Evolutionary conservation across 2,888 invertebrate genomes (phyloP), one percentile per base, ranked within the genome.

Genomic region (Camptogramma bilineatum): DNA sequence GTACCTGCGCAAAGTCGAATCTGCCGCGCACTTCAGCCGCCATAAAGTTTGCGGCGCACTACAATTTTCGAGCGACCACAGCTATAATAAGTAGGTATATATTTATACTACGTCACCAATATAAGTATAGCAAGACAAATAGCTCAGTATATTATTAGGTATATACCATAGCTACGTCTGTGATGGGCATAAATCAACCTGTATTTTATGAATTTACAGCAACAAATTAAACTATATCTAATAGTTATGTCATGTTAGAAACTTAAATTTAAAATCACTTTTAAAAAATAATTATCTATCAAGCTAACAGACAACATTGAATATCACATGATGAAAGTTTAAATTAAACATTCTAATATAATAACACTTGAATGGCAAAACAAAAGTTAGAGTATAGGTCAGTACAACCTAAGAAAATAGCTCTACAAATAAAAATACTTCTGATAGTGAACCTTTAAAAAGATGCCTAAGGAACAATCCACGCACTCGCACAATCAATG

Each of bases 261-360:
- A 85, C 87, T 85, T 86, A 87, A 79, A 75, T 79, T 80, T 82
- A 88, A 87, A 83, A 80, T 79, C 80, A 79, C 84, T 80, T 80
- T 79, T 74, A 75, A 81, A 74, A 80, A 48, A 34, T 51, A 55
- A 79, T 83, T 78, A 84, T 86, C 83, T 85, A 90, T 89, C 87
- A 86, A 85, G 82, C 85, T 88, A 92, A 91, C 91, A 90, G 82
- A 92, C 91, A 92, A 92, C 91, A 91, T 91, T 85, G 88, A 90
- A 92, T 93, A 93, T 93, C 92, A 93, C 92, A 93, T 90, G 79
- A 88, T 85, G 85, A 90, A 88, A 86, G 83, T 87, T 86, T 82
- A 79, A 88, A 87, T 86, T 83, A 80, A 88, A 86, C 84, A 87
- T 86, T 81, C 71, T 28, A 47, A 46, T 64, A 53, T 75, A 64